phyloP scores from a whole-genome alignment of 2,797 vertebrate species.

The Phyllotis vaccarum region DNA sequence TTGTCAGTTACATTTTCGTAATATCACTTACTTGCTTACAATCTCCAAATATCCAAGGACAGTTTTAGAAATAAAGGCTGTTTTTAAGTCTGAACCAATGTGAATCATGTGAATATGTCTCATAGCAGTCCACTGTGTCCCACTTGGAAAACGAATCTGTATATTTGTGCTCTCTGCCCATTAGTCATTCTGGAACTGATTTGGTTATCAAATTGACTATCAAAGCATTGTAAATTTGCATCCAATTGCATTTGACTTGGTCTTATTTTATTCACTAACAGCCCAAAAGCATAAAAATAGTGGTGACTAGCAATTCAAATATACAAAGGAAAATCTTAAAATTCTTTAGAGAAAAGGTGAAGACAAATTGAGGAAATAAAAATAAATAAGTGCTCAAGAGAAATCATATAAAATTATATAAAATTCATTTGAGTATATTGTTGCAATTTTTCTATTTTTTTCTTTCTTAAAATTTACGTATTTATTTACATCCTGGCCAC shows the following conservation, averaged over 20 bases:
- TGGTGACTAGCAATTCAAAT: background rate
- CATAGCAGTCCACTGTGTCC: accelerated
- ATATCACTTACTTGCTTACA: background rate
- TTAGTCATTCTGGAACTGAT: background rate
- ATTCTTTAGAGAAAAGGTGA: background rate
- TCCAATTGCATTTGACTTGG: background rate
- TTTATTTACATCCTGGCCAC: background rate
- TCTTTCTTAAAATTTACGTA: background rate
- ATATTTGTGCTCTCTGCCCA: background rate
- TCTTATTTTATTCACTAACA: background rate
- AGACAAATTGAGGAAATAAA: background rate
- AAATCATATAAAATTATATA: background rate
- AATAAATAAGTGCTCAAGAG: too few species aligned
- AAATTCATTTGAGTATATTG: background rate
- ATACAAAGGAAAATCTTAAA: background rate
- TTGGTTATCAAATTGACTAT: background rate
- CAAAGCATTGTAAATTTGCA: background rate
- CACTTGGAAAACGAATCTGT: background rate
- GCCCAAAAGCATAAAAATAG: background rate
- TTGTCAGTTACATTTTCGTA: background rate
- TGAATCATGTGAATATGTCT: background rate
- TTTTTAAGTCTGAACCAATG: background rate
- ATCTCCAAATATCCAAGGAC: background rate
- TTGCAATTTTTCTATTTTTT: background rate
- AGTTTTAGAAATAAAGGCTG: background rate